A percentile compares a stretch with the other conserved stretches of the same genome.
phyloP scores from a whole-genome alignment of 1,140 invertebrate genomes.

The Nilaparvata lugens region DNA sequence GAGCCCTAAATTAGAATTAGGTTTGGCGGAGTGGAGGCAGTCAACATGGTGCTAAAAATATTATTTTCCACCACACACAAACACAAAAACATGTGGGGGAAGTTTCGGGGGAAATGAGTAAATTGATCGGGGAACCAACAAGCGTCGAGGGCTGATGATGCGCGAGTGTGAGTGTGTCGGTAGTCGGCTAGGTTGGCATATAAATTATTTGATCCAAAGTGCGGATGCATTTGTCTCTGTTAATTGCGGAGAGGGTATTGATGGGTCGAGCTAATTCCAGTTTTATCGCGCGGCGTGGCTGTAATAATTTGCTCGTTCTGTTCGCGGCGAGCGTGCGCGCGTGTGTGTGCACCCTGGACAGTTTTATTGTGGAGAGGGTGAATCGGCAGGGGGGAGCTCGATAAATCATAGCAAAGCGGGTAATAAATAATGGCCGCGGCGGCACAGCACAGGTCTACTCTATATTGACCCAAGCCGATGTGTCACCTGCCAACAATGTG shows the following conservation, averaged over 20 bases:
- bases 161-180: no score
- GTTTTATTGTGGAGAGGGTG: not conserved
- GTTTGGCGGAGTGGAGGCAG: no score
- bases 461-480: not conserved
- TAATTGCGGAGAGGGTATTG: constrained; percentile 5
- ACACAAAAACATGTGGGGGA: no score
- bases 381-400: not conserved
- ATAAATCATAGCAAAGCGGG: constrained; percentile 1
- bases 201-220: constrained; percentile 1
- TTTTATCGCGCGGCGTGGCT: not conserved
- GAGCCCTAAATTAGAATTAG: no score
- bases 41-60: no score
- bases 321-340: no score
- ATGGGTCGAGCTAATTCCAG: constrained; percentile 3
- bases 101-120: no score
- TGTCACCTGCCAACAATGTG: constrained; percentile 1
- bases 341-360: no score
- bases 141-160: no score
- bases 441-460: not conserved
- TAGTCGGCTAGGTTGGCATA: not conserved
- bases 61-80: no score
- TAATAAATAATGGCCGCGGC: not conserved
- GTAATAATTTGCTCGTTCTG: not conserved
- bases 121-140: no score
- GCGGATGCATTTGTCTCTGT: constrained; percentile 4